Evolutionary conservation across 1,140 invertebrate species (phyloP).

Genomic region (Onthophagus taurus): DNA sequence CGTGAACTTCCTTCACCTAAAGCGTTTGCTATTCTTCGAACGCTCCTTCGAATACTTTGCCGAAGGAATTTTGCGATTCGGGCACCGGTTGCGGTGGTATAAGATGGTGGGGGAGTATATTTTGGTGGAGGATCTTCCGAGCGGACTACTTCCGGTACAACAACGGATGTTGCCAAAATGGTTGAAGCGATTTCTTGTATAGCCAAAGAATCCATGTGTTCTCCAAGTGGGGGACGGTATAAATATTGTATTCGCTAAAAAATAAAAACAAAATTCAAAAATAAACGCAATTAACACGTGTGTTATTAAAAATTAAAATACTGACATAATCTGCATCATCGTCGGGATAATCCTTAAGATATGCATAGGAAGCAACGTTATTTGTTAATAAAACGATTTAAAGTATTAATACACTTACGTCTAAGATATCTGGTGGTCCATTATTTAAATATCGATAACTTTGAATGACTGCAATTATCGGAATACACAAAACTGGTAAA

Average conservation of each 20-base stretch:
- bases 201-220: slow-evolving; percentile 33
- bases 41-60: slow-evolving; percentile 70
- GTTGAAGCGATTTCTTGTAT: slow-evolving; percentile 30
- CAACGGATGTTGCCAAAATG: slow-evolving; percentile 22
- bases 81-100: slow-evolving; percentile 80
- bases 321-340: slow-evolving; percentile 26
- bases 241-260: slow-evolving; percentile 63
- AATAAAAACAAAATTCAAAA: slow-evolving; percentile 9
- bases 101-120: slow-evolving; percentile 86
- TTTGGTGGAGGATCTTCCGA: slow-evolving; percentile 80
- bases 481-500: slow-evolving; percentile 63
- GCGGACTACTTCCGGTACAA: slow-evolving; percentile 24
- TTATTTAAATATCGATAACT: slow-evolving; percentile 72
- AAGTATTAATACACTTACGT: slow-evolving; percentile 50
- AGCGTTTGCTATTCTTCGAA: slow-evolving; percentile 53
- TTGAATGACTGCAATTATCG: slow-evolving; percentile 68
- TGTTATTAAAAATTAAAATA: too few relatives aligned
- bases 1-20: slow-evolving; percentile 37
- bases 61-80: slow-evolving; percentile 68
- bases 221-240: slow-evolving; percentile 56
- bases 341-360: slow-evolving; percentile 23
- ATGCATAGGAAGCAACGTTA: slow-evolving; percentile 3
- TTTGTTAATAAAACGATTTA: not conserved
- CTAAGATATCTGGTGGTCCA: slow-evolving; percentile 76
- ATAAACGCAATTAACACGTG: not conserved